A percentile compares a stretch with the other conserved stretches of the same genome.
These are phyloP conservation scores for Eleutherodactylus coqui DNA, from an alignment of 2,797 vertebrate species.

Conservation along the genomic window DNA sequence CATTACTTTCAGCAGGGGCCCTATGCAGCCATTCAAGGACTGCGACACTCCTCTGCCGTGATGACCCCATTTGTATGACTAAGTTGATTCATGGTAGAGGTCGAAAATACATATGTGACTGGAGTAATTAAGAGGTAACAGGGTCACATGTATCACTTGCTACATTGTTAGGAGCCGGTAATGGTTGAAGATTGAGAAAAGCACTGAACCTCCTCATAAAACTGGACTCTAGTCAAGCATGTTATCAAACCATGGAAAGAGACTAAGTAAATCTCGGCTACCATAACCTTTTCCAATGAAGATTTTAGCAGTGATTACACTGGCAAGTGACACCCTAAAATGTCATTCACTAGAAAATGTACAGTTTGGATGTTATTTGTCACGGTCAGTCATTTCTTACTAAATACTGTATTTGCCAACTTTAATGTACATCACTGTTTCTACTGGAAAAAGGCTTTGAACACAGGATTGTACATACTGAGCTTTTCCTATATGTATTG, in stretches of 20 bases:
- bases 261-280: not conserved
- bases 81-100: slow-evolving; percentile 34
- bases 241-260: not conserved
- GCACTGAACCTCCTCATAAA: slow-evolving; percentile 63
- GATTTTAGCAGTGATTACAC: not conserved
- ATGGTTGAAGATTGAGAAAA: slow-evolving; percentile 55
- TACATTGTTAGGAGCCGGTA: slow-evolving; percentile 64
- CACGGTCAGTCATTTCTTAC: slow-evolving; percentile 21
- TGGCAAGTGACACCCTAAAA: not conserved
- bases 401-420: not conserved
- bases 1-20: slow-evolving; percentile 99
- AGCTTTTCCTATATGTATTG: slow-evolving; percentile 64
- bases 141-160: slow-evolving; percentile 61
- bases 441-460: slow-evolving; percentile 35
- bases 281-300: not conserved
- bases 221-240: slow-evolving; percentile 28
- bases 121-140: not conserved
- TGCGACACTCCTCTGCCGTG: slow-evolving; percentile 95
- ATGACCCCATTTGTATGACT: slow-evolving; percentile 99
- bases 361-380: slow-evolving; percentile 8
- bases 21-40: slow-evolving; percentile 97
- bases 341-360: not conserved
- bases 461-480: slow-evolving; percentile 68
- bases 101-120: slow-evolving; percentile 28
- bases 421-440: slow-evolving; percentile 4